Percentiles rank a stretch among this genome's conserved stretches.
Conservation (phyloP, 2,797 vertebrate genomes). For the Erethizon dorsatum region DNA sequence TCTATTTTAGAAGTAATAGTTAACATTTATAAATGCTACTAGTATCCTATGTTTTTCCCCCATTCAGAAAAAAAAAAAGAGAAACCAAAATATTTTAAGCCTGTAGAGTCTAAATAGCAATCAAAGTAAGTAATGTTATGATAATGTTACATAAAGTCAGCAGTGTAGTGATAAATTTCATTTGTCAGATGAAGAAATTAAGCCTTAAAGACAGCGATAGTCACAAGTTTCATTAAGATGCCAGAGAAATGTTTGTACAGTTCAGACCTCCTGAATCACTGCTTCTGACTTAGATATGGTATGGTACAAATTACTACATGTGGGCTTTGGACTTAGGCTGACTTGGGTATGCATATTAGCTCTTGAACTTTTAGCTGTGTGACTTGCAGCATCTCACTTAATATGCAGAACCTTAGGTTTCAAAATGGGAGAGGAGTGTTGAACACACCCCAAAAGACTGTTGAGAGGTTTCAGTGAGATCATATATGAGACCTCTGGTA, state of each 20-base stretch:
- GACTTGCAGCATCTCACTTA: conserved; percentile 8
- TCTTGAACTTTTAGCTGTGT: neutral
- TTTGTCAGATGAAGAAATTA: conserved; percentile 45
- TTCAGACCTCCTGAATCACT: neutral
- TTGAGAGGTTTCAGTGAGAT: conserved; percentile 3
- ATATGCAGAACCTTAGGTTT: neutral
- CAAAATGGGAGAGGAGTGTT: neutral
- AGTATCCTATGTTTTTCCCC: neutral
- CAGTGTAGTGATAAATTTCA: conserved; percentile 8
- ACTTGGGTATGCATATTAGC: neutral
- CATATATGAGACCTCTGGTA: neutral
- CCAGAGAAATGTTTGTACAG: neutral
- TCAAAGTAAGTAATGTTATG: conserved; percentile 46
- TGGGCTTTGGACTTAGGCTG: neutral
- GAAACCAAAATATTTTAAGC: conserved; percentile 58
- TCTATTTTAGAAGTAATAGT: conserved; percentile 51
- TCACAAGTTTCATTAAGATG: neutral
- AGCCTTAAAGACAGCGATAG: neutral
- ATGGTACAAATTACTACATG: neutral
- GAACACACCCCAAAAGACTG: neutral
- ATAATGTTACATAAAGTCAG: neutral
- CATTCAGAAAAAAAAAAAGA: conserved; percentile 25
- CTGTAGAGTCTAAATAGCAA: conserved; percentile 13
- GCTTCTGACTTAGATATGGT: neutral
- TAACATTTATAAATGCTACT: conserved; percentile 69